These are phyloP conservation scores for Camponotus floridanus DNA, from an alignment of 1,140 invertebrate genomes.

Conservation along the genomic window DNA sequence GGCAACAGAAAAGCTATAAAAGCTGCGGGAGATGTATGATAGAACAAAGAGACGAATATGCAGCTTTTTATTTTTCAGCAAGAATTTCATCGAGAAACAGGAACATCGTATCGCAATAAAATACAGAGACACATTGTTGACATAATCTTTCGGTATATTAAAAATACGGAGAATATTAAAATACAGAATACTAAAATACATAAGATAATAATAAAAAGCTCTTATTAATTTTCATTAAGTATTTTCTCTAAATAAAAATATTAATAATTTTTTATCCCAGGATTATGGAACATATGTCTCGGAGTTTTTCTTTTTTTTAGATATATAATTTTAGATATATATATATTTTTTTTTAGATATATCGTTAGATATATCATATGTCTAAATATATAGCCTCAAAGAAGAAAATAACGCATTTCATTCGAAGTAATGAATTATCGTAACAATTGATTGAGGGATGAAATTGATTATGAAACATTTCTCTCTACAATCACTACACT, in stretches of 20 bases:
- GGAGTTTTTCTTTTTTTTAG: too few species aligned
- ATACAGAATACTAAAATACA: too few species aligned
- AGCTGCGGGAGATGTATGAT: not conserved
- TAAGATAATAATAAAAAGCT: not conserved
- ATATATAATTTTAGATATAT: too few species aligned
- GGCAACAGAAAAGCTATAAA: not conserved
- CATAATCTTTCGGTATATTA: not conserved
- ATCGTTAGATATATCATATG: too few species aligned
- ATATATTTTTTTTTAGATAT: too few species aligned
- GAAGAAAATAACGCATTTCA: not conserved
- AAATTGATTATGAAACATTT: not conserved
- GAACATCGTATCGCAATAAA: not conserved
- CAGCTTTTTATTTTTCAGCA: not conserved
- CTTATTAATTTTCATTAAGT: not conserved
- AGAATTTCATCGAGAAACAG: constrained; percentile 9
- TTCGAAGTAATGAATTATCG: not conserved
- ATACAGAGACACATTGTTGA: not conserved
- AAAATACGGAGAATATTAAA: not conserved
- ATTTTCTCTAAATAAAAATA: not conserved
- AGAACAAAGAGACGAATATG: constrained; percentile 6
- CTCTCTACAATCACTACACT: not conserved
- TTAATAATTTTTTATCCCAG: not conserved
- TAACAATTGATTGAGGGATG: not conserved
- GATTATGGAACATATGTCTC: not conserved
- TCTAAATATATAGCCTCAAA: not conserved